phyloP scores from a whole-genome alignment of 2,888 invertebrate species.

The Fragum whitleyi region DNA sequence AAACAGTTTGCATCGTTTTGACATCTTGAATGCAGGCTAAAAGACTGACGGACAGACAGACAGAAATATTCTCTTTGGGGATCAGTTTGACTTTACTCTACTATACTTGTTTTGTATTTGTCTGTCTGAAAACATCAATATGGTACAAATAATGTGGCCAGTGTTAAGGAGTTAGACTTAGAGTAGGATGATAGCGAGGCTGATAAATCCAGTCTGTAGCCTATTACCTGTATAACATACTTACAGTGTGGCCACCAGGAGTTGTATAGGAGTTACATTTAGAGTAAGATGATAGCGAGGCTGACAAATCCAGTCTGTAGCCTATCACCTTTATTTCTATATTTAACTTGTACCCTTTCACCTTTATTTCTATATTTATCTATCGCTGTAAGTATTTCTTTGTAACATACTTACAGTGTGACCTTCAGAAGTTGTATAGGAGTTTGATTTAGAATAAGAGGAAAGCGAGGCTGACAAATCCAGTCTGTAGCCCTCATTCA shows the following conservation, averaged over 20 bases:
- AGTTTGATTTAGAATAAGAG: constrained; percentile 50
- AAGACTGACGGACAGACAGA: no score
- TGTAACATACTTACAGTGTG: constrained; percentile 38
- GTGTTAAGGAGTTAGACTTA: constrained; percentile 55
- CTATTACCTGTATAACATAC: constrained; percentile 55
- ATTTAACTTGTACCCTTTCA: no score
- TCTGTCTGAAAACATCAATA: no score
- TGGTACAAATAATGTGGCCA: constrained; percentile 62
- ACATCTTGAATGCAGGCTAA: no score
- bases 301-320: constrained; percentile 61
- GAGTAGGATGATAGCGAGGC: constrained; percentile 41
- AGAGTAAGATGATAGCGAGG: constrained; percentile 40
- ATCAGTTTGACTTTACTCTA: no score
- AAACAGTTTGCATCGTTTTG: no score
- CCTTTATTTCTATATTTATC: no score
- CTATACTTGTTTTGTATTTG: no score
- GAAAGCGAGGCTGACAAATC: constrained; percentile 50
- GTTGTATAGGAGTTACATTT: constrained; percentile 59
- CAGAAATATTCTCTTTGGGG: no score
- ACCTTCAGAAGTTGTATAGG: constrained; percentile 62
- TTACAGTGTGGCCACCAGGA: constrained; percentile 61
- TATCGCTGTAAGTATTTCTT: no score
- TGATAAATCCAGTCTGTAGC: constrained; percentile 62
- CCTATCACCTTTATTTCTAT: constrained; percentile 65
- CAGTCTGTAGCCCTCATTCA: constrained; percentile 66